These are phyloP conservation scores for Microcebus jonahi DNA, from an alignment of 2,113 vertebrate genomes.

Conservation along the genomic window DNA sequence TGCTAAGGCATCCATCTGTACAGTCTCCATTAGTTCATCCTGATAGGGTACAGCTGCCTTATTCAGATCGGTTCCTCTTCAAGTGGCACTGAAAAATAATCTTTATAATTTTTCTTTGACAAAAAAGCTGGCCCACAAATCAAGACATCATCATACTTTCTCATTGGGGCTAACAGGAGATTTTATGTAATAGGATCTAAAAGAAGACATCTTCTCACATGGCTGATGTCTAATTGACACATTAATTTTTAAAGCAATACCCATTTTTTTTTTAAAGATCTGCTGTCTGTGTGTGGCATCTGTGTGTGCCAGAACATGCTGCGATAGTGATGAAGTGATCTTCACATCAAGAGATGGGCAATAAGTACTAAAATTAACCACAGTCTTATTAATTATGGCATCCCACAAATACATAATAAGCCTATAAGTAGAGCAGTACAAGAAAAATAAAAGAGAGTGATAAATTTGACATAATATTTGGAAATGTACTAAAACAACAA, in stretches of 20 bases:
- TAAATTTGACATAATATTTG: constrained; percentile 1
- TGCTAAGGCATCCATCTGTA: not conserved
- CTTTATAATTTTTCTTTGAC: not conserved
- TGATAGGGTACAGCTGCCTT: not conserved
- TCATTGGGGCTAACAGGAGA: not conserved
- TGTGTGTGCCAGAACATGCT: not conserved
- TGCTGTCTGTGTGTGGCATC: constrained; percentile 19
- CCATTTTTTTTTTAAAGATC: not conserved
- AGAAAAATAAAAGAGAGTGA: not conserved
- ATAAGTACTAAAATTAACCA: constrained; percentile 50
- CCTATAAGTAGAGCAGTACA: not conserved
- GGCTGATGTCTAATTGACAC: constrained; percentile 9
- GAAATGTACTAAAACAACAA: constrained; percentile 14
- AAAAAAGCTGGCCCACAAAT: constrained; percentile 8
- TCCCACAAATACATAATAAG: not conserved
- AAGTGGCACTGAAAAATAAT: not conserved
- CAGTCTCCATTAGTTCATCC: not conserved
- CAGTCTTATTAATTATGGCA: not conserved
- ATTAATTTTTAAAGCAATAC: constrained; percentile 55
- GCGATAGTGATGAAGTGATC: constrained; percentile 17
- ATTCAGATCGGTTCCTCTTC: not conserved
- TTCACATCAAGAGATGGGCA: not conserved
- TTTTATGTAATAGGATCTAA: constrained; percentile 27
- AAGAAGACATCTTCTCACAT: constrained; percentile 22
- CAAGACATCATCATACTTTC: not conserved